These are phyloP conservation scores for Pantherophis vulpinus DNA, from an alignment of 2,797 vertebrate species.

Conservation along the genomic window DNA sequence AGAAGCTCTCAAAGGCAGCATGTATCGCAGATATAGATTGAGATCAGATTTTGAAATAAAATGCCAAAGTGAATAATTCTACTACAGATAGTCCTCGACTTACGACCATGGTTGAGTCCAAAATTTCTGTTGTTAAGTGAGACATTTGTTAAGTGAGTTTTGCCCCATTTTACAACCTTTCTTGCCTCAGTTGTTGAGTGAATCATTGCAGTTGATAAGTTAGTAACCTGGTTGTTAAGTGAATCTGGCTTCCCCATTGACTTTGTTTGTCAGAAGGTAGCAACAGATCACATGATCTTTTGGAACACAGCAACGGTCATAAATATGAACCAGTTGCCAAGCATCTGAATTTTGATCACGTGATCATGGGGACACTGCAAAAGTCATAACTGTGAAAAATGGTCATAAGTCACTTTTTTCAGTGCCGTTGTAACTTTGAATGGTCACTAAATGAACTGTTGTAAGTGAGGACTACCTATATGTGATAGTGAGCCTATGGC, in stretches of 20 bases:
- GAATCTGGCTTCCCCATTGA: not conserved
- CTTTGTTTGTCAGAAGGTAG: not conserved
- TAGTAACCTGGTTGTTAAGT: not conserved
- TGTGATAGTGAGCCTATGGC: too few species aligned
- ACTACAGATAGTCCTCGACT: not conserved
- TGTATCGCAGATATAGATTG: conserved; percentile 63
- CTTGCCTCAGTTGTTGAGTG: not conserved
- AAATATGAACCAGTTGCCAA: not conserved
- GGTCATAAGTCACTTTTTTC: not conserved
- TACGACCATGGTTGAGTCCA: not conserved
- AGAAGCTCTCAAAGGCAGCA: conserved; percentile 54
- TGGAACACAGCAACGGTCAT: not conserved
- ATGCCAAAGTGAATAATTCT: conserved; percentile 56
- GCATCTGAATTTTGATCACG: not conserved
- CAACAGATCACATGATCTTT: not conserved
- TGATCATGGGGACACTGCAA: not conserved
- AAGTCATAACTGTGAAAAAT: not conserved
- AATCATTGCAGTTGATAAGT: not conserved
- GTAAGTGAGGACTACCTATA: not conserved
- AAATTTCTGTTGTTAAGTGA: not conserved
- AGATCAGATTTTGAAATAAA: conserved; percentile 63
- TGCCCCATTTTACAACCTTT: not conserved
- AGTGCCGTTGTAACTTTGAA: not conserved
- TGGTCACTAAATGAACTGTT: not conserved
- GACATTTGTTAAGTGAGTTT: not conserved